Percentiles rank a stretch among this genome's conserved stretches.
These are phyloP conservation scores for Isotomurus palustris DNA, from an alignment of 2,888 invertebrate species.

Conservation along the genomic window DNA sequence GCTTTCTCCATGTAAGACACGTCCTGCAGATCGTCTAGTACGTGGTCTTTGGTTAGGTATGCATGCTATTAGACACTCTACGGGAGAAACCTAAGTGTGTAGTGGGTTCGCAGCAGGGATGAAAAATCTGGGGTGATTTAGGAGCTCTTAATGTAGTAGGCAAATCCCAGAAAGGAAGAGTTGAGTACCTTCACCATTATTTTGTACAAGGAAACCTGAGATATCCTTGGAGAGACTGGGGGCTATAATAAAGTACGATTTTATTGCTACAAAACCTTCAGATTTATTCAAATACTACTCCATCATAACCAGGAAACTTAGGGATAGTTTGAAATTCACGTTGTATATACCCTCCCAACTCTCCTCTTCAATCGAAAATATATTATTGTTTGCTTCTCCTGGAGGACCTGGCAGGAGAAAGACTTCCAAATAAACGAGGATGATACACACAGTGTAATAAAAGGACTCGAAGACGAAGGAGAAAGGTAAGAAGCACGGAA, in stretches of 20 bases:
- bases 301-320: too few species aligned
- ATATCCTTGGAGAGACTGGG: slow-evolving; percentile 26
- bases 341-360: too few species aligned
- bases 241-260: slow-evolving; percentile 47
- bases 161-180: slow-evolving; percentile 35
- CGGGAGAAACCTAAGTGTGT: slow-evolving; percentile 1
- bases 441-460: neutral
- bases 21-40: too few species aligned
- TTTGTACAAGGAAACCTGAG: slow-evolving; percentile 30
- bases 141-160: slow-evolving; percentile 45
- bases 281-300: too few species aligned
- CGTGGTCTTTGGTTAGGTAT: too few species aligned
- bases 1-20: too few species aligned
- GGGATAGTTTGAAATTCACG: too few species aligned
- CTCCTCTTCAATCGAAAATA: too few species aligned
- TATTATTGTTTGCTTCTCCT: too few species aligned
- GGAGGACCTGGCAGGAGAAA: neutral
- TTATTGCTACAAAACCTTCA: slow-evolving; percentile 43
- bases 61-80: too few species aligned
- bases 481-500: too few species aligned
- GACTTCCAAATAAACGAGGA: neutral
- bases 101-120: slow-evolving; percentile 11
- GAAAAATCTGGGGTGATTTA: slow-evolving; percentile 45
- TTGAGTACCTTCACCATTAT: slow-evolving; percentile 9
- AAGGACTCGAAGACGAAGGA: neutral